phyloP scores from a whole-genome alignment of 2,797 vertebrate genomes.

The Pachyuromys duprasi region DNA sequence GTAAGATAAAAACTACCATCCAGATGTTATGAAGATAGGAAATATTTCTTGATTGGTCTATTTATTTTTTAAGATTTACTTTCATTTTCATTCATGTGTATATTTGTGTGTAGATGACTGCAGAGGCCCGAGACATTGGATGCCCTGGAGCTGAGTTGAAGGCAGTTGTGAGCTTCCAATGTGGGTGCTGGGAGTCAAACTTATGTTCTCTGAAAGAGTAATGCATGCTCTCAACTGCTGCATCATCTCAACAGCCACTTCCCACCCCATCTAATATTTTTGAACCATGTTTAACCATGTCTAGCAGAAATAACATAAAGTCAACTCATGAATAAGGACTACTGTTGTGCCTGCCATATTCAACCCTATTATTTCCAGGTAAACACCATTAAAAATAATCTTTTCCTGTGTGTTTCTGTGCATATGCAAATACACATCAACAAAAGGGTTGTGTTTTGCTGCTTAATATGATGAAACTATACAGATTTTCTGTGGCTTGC shows the following conservation, averaged over 20 bases:
- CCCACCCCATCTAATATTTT: neutral
- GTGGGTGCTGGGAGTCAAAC: neutral
- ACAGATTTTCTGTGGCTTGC: neutral
- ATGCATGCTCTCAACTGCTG: neutral
- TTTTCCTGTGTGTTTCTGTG: neutral
- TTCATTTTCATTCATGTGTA: neutral
- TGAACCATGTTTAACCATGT: neutral
- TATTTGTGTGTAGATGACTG: neutral
- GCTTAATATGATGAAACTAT: neutral
- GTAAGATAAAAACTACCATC: constrained; percentile 46
- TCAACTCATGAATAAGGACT: neutral
- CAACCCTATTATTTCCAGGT: neutral
- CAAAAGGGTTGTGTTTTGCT: neutral
- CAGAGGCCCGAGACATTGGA: neutral
- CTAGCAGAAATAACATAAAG: neutral
- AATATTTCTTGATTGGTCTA: neutral
- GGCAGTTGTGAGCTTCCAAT: neutral
- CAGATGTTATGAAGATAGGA: constrained; percentile 47
- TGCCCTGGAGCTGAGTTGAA: neutral
- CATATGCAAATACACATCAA: constrained; percentile 13
- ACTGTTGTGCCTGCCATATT: neutral
- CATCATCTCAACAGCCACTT: neutral
- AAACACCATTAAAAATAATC: neutral
- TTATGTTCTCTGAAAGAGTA: neutral
- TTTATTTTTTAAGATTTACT: neutral